Conservation (phyloP, 2,113 vertebrate species). For the Sapajus apella region DNA sequence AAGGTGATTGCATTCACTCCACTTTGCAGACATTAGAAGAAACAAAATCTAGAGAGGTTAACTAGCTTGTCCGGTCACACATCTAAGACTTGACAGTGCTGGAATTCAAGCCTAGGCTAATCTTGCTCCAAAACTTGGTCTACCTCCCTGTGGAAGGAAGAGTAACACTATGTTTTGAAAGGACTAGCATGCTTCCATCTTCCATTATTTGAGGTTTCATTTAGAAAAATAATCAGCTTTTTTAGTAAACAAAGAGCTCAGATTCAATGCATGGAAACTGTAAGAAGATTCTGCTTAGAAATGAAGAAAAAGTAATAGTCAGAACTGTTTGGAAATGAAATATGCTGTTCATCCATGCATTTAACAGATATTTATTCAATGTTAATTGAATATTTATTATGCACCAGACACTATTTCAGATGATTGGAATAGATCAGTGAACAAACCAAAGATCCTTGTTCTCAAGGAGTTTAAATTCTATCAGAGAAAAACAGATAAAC, state of each 20-base stretch:
- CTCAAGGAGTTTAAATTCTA: background rate
- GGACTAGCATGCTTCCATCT: background rate
- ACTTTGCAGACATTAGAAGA: background rate
- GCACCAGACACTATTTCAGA: background rate
- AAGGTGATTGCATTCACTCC: background rate
- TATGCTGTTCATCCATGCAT: background rate
- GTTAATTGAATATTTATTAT: background rate
- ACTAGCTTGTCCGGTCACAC: background rate
- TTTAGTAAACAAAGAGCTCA: background rate
- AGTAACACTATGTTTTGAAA: background rate
- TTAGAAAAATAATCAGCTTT: background rate
- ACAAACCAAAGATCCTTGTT: background rate
- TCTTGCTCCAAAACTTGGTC: background rate
- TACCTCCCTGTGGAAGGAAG: background rate
- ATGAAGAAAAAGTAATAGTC: background rate
- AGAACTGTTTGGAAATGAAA: background rate
- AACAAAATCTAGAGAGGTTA: background rate
- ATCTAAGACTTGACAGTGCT: background rate
- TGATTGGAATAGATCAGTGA: background rate
- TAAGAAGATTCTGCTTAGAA: background rate
- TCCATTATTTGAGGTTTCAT: background rate
- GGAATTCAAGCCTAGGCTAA: background rate
- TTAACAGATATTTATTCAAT: background rate
- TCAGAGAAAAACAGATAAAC: background rate
- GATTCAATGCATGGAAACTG: background rate